Evolutionary conservation across 2,888 invertebrate genomes (phyloP), one percentile per base, ranked within the genome.

Genomic region (Apamea crenata): DNA sequence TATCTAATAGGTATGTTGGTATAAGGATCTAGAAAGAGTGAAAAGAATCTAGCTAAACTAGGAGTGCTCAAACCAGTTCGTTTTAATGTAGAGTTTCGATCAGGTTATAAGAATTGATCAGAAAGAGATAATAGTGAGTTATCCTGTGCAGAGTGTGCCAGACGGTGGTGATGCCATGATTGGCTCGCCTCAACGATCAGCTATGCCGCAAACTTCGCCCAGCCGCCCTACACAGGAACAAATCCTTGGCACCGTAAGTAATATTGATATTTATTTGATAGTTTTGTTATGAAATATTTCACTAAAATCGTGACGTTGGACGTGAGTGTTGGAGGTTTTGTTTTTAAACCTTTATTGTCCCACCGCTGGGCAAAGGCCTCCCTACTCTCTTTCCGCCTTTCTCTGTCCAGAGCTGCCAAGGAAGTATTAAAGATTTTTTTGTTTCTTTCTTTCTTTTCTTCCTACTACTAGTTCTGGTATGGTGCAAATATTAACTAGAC

Each of bases 181-280:
- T 25, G 95, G 94, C 0, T 96, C 96, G 0, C 96, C 96, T 6
- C 95, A 94, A 82, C 93, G 95, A 47, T 83, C 91, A 53, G 90
- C 89, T 8, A 85, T 91, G 68, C 90, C 91, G 50, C 95, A 93
- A 63, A 91, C 90, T 40, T 96, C 96, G 25, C 96, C 96, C 2
- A 91, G 88, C 40, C 92, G 94, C 10, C 90, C 91, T 29, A 82
- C 90, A 0, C 91, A 88, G 32, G 96, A 96, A 47, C 91, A 91
- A 66, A 83, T 88, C 14, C 78, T 91, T 18, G 90, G 89, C 29
- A 89, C 94, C 75, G 95, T 95, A 83, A 92, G 92, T 72, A 65
- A 65, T 25, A 25, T 65, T 36, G 21, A 25, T 56, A n/a, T 56
- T 56, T 25, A 56, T 56, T 56, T 56, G 56, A 25, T 56, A 1